Base-by-base conservation (phyloP, 2,888 invertebrate species). In the Mythimna vitellina region DNA sequence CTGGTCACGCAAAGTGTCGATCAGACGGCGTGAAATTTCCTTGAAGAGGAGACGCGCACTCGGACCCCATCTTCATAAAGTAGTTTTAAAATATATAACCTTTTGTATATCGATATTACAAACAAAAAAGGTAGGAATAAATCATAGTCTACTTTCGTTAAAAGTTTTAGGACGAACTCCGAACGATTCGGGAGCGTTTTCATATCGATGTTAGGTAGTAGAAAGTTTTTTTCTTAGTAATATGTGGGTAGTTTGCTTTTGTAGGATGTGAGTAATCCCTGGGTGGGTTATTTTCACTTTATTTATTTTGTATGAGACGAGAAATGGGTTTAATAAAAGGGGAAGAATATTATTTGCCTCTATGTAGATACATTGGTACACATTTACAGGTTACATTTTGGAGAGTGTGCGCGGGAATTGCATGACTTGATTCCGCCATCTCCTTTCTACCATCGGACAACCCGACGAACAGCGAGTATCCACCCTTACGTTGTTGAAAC, bases 91-190 rank as follows among this genome's bases (percentile, higher is more conserved):
- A 70, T 76, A 70, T 76, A 70, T 58, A 56, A 54, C 67, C 53
- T 42, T 71, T 71, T 81, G 71, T 77, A 2, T 70, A 68, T 76
- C 66, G 81, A 54, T 67, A 81, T 64, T 61, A 76, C 81, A 76
- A 70, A 78, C 29, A 29, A 81, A 38, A 76, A 63, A 65, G 35
- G 10, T 25, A 61, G 35, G 51, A 57, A 76, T 81, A 81, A 81
- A 81, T 76, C 58, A 81, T 61, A 22, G 22, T n/a, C 29, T n/a
- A 54, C 66, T 60, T 74, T 29, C 20, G 25, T 25, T 12, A 63
- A 49, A 78, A 67, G 56, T 76, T 78, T 70, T 53, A 32, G 56
- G 32, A 46, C 35, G 25, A 38, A 67, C 63, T 78, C 20, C 29
- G n/a, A 65, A 68, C 49, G 22, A 12, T 29, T 58, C 35, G 46